These are phyloP conservation scores for Philypnodon macrostomus DNA, from an alignment of 2,797 vertebrate species.

Conservation along the genomic window DNA sequence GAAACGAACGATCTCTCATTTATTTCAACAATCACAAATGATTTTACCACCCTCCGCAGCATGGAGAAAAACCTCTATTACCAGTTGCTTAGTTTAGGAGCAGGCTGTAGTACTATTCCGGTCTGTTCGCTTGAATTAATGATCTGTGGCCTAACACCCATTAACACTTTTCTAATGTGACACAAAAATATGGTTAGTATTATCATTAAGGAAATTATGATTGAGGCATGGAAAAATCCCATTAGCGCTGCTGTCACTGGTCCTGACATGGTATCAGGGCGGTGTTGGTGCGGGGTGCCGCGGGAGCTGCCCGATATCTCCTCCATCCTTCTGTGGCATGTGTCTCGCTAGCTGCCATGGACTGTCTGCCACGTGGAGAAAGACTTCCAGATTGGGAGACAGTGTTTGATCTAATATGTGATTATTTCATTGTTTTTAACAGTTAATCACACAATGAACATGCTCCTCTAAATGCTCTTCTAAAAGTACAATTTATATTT, in stretches of 20 bases:
- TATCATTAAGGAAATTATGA: slow-evolving; percentile 82
- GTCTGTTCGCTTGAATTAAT: slow-evolving; percentile 66
- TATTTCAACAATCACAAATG: slow-evolving; percentile 28
- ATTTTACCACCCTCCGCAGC: slow-evolving; percentile 6
- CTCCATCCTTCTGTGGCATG: slow-evolving; percentile 64
- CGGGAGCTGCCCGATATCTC: slow-evolving; percentile 80
- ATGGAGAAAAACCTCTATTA: slow-evolving; percentile 37
- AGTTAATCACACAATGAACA: too few relatives aligned
- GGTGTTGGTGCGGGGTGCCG: slow-evolving; percentile 70
- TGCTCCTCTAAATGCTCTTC: too few relatives aligned
- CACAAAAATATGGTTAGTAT: slow-evolving; percentile 77
- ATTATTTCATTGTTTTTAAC: background rate
- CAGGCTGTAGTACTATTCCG: slow-evolving; percentile 53
- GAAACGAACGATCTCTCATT: too few relatives aligned
- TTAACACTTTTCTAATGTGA: slow-evolving; percentile 79
- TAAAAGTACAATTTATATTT: too few relatives aligned
- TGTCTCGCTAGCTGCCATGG: slow-evolving; percentile 72
- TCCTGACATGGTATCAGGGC: slow-evolving; percentile 72
- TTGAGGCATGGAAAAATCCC: slow-evolving; percentile 68
- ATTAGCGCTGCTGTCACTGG: slow-evolving; percentile 78
- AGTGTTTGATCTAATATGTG: slow-evolving; percentile 47
- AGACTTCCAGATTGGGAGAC: slow-evolving; percentile 50
- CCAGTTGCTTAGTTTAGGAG: slow-evolving; percentile 50
- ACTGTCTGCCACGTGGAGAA: slow-evolving; percentile 65
- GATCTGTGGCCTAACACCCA: slow-evolving; percentile 74